phyloP scores from a whole-genome alignment of 2,888 invertebrate species.

The Nemotelus pantherinus region DNA sequence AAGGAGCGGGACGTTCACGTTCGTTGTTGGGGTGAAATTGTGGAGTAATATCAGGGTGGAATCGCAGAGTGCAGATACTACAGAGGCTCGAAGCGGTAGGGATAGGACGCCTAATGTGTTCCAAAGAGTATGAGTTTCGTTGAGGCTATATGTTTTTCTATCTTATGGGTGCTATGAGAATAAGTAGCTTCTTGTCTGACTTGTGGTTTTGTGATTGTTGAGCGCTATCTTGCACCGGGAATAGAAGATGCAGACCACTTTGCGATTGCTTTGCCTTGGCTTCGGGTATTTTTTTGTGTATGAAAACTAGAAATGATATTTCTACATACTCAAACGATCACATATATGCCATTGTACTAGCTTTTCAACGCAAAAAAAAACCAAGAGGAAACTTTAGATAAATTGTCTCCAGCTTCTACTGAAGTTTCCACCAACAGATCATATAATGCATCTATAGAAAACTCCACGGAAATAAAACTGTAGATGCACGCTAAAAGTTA shows the following conservation, averaged over 20 bases:
- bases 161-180: not conserved
- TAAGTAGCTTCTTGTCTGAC: slow-evolving; percentile 9
- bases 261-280: not conserved
- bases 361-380: too few relatives aligned
- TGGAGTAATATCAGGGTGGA: not conserved
- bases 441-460: too few relatives aligned
- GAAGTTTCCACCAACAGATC: too few relatives aligned
- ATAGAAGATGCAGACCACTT: not conserved
- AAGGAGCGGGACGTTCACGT: not conserved
- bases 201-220: not conserved
- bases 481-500: too few relatives aligned
- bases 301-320: too few relatives aligned
- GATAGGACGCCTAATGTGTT: slow-evolving; percentile 3
- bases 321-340: too few relatives aligned
- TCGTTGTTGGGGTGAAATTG: not conserved
- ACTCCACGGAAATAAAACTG: too few relatives aligned
- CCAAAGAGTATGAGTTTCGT: slow-evolving; percentile 3
- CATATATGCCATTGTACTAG: too few relatives aligned
- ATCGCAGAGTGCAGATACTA: not conserved
- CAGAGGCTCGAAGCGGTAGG: not conserved
- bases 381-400: too few relatives aligned
- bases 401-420: too few relatives aligned
- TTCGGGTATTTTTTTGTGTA: not conserved
- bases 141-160: slow-evolving; percentile 10
- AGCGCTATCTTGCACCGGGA: not conserved